Evolutionary conservation across 2,797 vertebrate species (phyloP), one percentile per base, ranked within the genome.

Genomic region (Ctenochaetus hawaiiensis): DNA sequence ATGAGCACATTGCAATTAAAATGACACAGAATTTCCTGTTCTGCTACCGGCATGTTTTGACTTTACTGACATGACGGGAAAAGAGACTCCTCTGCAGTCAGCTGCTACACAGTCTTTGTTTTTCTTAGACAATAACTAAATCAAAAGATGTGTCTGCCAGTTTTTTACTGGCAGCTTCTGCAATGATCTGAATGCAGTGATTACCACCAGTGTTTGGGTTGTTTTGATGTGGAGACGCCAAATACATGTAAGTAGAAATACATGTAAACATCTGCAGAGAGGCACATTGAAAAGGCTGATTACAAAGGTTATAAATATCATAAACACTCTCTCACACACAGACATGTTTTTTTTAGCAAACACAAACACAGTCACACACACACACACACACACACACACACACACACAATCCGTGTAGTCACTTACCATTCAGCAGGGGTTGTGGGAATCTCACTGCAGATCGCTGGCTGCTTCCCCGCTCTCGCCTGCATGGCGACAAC

Each of bases 351-450:
- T 47, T 13, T n/a, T 59, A 64, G 63, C 56, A 61, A 47, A 62
- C 4, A 12, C 53, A 14, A 58, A 53, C 41, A 57, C 23, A 64
- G 57, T 34, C 44, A 68, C 30, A 18, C n/a, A n/a, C n/a, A n/a
- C 13, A n/a, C 18, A 43, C 10, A 59, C 17, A 13, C 43, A 48
- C 48, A 49, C 43, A 59, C 49, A 67, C 53, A 57, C 37, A 30
- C 41, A 81, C 20, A 39, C 30, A 57, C 52, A 45, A 30, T 57
- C 59, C 18, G 47, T 63, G 45, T 34, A 80, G 67, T 66, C 65
- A 82, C 90, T 90, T 85, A 91, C 91, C 89, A 89, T 88, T 88
- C 84, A 89, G 77, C 52, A 67, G 49, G 75, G 63, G 52, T 64
- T 66, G 72, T 62, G 48, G 65, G 72, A 61, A 51, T 86, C 83